Evolutionary conservation across 2,113 vertebrate species (phyloP), one percentile per base, ranked within the genome.

Genomic region (Nycticryphes semicollaris): DNA sequence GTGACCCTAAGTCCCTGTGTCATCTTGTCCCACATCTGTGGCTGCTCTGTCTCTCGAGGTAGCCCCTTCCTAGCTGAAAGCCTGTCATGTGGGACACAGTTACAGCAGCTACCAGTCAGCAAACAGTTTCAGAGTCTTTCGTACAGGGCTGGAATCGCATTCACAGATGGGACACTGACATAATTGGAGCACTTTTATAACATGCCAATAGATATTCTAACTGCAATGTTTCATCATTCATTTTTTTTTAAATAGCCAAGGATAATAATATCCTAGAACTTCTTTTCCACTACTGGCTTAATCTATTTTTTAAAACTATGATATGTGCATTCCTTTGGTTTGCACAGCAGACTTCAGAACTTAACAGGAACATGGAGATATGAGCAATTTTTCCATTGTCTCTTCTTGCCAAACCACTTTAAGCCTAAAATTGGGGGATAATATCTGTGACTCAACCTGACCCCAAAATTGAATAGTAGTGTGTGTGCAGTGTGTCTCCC

Each of bases 311-410:
- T 92, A 12, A 9, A 92, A 95, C 90, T 94, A 97, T 97, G 97
- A 97, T 97, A 97, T 93, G 92, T 94, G 95, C 97, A 97, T 97
- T 97, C 97, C 93, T 94, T 95, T 97, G 97, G 97, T 97, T 97
- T 97, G 96, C 96, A 94, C 84, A 86, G 90, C 95, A 93, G 95
- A 95, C 91, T 96, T 90, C 87, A 95, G 89, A 94, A 87, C 94
- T 95, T 94, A 94, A 94, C 87, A 92, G 89, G 93, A 96, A 96
- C 33, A n/a, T 67, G 87, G 91, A 89, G 95, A 96, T 96, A 92
- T 4, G 87, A 97, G 89, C 91, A 78, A 78, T 91, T 97, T 97
- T 97, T 97, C 97, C 97, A 88, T 95, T 86, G 91, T 94, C 92
- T 59, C 91, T 95, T 91, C 88, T 91, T 96, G 95, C 97, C 96